These are phyloP conservation scores for Napeogenes sylphis DNA, from an alignment of 2,888 invertebrate species.

Conservation along the genomic window DNA sequence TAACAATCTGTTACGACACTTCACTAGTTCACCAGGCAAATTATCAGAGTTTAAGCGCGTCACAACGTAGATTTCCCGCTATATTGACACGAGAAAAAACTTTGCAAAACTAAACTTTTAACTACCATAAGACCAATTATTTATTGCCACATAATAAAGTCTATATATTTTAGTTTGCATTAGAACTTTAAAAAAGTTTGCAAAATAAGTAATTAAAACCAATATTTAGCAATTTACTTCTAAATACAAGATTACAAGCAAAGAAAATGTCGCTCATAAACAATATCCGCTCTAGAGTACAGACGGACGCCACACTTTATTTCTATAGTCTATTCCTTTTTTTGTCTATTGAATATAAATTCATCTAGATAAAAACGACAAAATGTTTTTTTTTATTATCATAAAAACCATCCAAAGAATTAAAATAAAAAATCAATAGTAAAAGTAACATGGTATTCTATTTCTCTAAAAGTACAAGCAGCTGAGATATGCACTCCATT, in stretches of 20 bases:
- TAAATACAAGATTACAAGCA: slow-evolving; percentile 49
- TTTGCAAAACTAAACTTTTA: slow-evolving; percentile 23
- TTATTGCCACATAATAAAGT: slow-evolving; percentile 15
- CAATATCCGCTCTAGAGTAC: slow-evolving; percentile 59
- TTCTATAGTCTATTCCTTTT: slow-evolving; percentile 39
- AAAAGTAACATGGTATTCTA: too few relatives aligned
- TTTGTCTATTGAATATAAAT: slow-evolving; percentile 13
- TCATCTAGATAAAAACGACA: neutral
- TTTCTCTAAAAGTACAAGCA: too few relatives aligned
- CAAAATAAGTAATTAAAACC: slow-evolving; percentile 31
- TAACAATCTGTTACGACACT: slow-evolving; percentile 65
- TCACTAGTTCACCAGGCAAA: slow-evolving; percentile 51
- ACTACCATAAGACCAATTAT: slow-evolving; percentile 7
- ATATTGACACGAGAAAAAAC: slow-evolving; percentile 54
- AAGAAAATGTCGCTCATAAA: slow-evolving; percentile 72
- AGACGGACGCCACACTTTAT: slow-evolving; percentile 60
- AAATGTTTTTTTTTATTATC: too few relatives aligned
- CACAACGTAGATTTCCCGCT: slow-evolving; percentile 74
- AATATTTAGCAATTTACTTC: slow-evolving; percentile 45
- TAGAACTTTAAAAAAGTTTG: slow-evolving; percentile 28
- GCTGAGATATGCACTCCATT: too few relatives aligned
- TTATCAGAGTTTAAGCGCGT: slow-evolving; percentile 66
- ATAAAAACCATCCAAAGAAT: too few relatives aligned
- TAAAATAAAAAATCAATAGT: too few relatives aligned
- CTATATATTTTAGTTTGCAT: slow-evolving; percentile 17